Evolutionary conservation across 2,797 vertebrate genomes (phyloP).

Genomic region (Hemibagrus guttatus): DNA sequence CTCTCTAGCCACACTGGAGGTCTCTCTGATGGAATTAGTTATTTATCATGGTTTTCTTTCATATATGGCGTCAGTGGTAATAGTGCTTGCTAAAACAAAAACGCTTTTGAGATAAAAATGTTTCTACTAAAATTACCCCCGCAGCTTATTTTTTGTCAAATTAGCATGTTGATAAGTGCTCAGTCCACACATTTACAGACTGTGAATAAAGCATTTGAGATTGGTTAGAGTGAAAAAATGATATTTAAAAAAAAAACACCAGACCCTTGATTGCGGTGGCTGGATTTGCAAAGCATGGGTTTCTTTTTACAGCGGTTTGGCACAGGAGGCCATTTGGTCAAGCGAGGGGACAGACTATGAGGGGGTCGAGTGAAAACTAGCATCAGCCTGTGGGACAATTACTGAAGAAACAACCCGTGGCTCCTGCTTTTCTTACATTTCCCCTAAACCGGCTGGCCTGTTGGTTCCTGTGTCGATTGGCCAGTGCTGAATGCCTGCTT

Average conservation of each 20-base stretch:
- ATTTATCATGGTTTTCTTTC: slow-evolving; percentile 41
- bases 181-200: slow-evolving; percentile 42
- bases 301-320: slow-evolving; percentile 56
- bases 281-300: slow-evolving; percentile 38
- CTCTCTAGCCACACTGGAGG: slow-evolving; percentile 24
- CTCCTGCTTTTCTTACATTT: slow-evolving; percentile 43
- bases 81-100: slow-evolving; percentile 42
- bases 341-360: slow-evolving; percentile 6
- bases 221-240: slow-evolving; percentile 11
- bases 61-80: slow-evolving; percentile 37
- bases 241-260: slow-evolving; percentile 1
- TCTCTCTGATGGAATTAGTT: slow-evolving; percentile 29
- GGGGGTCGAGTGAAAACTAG: slow-evolving; percentile 69
- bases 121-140: slow-evolving; percentile 5
- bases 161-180: slow-evolving; percentile 46
- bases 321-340: slow-evolving; percentile 28
- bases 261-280: slow-evolving; percentile 22
- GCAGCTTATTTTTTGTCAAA: slow-evolving; percentile 18
- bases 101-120: slow-evolving; percentile 6
- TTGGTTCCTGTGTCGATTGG: slow-evolving; percentile 69
- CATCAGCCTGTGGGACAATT: slow-evolving; percentile 69
- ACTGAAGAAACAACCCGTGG: slow-evolving; percentile 73
- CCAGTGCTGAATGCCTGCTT: slow-evolving; percentile 70
- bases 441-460: slow-evolving; percentile 16
- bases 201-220: slow-evolving; percentile 41